These are phyloP conservation scores for Cyphomyrus discorhynchus DNA, from an alignment of 2,113 vertebrate genomes.

Conservation along the genomic window DNA sequence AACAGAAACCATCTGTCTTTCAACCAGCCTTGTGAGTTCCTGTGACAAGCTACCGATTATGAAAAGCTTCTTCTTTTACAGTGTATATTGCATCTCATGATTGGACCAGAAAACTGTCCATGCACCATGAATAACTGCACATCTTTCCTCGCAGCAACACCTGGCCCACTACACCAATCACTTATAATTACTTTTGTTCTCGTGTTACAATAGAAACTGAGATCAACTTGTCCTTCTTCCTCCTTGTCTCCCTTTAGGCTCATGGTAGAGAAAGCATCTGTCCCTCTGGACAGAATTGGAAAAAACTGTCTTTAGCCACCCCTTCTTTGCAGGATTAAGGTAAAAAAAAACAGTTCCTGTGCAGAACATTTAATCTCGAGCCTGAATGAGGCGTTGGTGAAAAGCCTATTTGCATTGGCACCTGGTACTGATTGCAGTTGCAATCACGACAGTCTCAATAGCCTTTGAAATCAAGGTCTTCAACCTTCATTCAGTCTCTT, in stretches of 20 bases:
- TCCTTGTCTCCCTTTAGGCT: not conserved
- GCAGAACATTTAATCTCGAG: not conserved
- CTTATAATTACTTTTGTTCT: slow-evolving; percentile 33
- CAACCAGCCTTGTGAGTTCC: not conserved
- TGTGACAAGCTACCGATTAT: not conserved
- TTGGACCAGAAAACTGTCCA: not conserved
- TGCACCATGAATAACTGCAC: not conserved
- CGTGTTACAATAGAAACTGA: slow-evolving; percentile 30
- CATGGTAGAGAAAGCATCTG: not conserved
- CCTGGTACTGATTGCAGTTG: not conserved
- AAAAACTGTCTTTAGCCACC: not conserved
- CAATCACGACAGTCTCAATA: not conserved
- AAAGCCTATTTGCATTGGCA: not conserved
- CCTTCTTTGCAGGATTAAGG: not conserved
- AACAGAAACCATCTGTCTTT: not conserved
- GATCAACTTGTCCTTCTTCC: slow-evolving; percentile 28
- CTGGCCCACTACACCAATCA: slow-evolving; percentile 9
- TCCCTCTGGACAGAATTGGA: not conserved
- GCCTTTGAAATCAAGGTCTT: slow-evolving; percentile 7
- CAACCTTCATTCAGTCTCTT: not conserved
- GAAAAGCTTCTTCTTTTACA: not conserved
- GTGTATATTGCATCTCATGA: not conserved
- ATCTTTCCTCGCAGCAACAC: not conserved
- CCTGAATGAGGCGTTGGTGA: not conserved
- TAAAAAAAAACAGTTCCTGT: not conserved